These are phyloP conservation scores for Ctenopoma multispine DNA, from an alignment of 2,797 vertebrate genomes.

Conservation along the genomic window DNA sequence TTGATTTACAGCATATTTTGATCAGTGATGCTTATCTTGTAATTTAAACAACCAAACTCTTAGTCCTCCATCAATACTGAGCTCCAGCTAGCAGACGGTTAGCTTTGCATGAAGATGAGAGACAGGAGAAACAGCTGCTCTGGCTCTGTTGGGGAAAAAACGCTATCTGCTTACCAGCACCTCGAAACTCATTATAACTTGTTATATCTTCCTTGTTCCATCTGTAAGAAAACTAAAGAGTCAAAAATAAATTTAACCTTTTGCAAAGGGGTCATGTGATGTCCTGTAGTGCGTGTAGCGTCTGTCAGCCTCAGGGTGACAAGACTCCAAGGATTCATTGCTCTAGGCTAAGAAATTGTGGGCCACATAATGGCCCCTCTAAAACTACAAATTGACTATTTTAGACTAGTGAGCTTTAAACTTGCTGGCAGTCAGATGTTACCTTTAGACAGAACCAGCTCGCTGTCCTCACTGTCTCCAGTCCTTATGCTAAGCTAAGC, in stretches of 20 bases:
- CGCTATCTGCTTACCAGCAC: too few relatives aligned
- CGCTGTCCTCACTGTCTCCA: background rate
- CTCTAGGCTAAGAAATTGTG: too few relatives aligned
- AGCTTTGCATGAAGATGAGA: background rate
- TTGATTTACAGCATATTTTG: slow-evolving; percentile 25
- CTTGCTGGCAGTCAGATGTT: background rate
- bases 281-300: too few relatives aligned
- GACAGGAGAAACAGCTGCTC: background rate
- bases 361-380: too few relatives aligned
- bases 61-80: background rate
- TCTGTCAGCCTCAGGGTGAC: too few relatives aligned
- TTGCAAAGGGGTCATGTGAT: too few relatives aligned
- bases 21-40: background rate
- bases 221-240: too few relatives aligned
- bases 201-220: too few relatives aligned
- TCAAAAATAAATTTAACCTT: too few relatives aligned
- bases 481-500: background rate
- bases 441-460: background rate
- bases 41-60: background rate
- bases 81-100: too few relatives aligned
- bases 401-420: background rate
- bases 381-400: background rate
- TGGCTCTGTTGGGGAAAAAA: background rate
- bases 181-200: too few relatives aligned
- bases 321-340: too few relatives aligned